Evolutionary conservation across 92 coral and sea anemone species (phyloP).

Genomic region (Zoanthus solanderi): DNA sequence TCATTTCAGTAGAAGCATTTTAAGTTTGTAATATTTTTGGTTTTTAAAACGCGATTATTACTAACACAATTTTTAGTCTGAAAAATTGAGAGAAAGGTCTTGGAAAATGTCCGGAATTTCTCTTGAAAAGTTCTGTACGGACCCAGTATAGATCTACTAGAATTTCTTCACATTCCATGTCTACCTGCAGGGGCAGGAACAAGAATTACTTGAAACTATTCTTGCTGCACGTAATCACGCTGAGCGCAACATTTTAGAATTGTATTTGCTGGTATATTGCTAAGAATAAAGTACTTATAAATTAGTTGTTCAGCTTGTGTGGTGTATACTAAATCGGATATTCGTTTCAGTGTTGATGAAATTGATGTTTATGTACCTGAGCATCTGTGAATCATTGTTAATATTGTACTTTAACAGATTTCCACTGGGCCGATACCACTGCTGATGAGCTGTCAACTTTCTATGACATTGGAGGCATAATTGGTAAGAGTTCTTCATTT

Average conservation of each 20-base stretch:
- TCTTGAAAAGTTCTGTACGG: neutral
- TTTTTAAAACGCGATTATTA: too few relatives aligned
- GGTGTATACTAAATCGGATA: too few relatives aligned
- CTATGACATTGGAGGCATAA: slow-evolving; percentile 87
- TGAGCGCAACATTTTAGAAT: neutral
- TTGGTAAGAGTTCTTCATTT: slow-evolving; percentile 57
- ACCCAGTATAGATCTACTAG: neutral
- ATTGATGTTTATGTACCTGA: neutral
- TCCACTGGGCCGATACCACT: slow-evolving; percentile 74
- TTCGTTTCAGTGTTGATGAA: neutral
- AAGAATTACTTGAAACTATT: neutral
- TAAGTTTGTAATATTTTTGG: too few relatives aligned
- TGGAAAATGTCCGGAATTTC: neutral
- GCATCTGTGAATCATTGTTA: neutral
- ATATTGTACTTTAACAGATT: slow-evolving; percentile 43
- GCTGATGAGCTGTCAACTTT: slow-evolving; percentile 86
- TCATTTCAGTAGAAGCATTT: too few relatives aligned
- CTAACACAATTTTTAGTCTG: too few relatives aligned
- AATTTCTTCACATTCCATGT: too few relatives aligned
- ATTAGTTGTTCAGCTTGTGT: too few relatives aligned
- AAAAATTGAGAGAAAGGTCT: too few relatives aligned
- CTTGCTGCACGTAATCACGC: neutral
- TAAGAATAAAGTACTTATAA: too few relatives aligned
- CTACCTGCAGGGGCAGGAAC: neutral
- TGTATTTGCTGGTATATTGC: too few relatives aligned